Evolutionary conservation across 2,888 invertebrate genomes (phyloP).

Genomic region (Pseudoips prasinana): DNA sequence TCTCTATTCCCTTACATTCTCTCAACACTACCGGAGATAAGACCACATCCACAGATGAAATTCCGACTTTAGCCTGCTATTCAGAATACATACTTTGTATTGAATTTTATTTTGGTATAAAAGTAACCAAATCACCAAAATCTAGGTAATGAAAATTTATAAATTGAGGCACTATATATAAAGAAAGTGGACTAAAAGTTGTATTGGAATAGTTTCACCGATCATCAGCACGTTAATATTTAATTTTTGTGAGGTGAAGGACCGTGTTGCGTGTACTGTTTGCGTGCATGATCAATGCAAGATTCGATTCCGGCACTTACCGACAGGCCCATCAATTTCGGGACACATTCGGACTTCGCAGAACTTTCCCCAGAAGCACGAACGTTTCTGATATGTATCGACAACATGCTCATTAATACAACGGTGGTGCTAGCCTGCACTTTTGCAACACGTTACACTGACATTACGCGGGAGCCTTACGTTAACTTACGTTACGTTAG

Average conservation of each 20-base stretch:
- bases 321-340: slow-evolving; percentile 69
- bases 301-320: slow-evolving; percentile 63
- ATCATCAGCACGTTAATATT: slow-evolving; percentile 33
- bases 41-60: too few relatives aligned
- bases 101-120: too few relatives aligned
- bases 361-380: slow-evolving; percentile 74
- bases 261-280: slow-evolving; percentile 58
- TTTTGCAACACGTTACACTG: slow-evolving; percentile 22
- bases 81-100: too few relatives aligned
- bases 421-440: slow-evolving; percentile 27
- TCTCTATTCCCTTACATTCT: too few relatives aligned
- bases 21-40: too few relatives aligned
- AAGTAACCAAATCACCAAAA: too few relatives aligned
- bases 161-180: too few relatives aligned
- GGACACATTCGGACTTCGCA: slow-evolving; percentile 64
- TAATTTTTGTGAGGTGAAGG: slow-evolving; percentile 54
- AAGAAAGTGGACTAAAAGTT: slow-evolving; percentile 1
- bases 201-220: slow-evolving; percentile 49
- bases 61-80: too few relatives aligned
- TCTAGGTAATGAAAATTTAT: too few relatives aligned
- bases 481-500: too few relatives aligned
- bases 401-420: slow-evolving; percentile 38
- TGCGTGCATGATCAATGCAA: slow-evolving; percentile 58
- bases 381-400: slow-evolving; percentile 62
- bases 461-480: too few relatives aligned